A percentile compares a stretch with the other conserved stretches of the same genome.
These are phyloP conservation scores for Drosophila setosimentum DNA, from an alignment of 2,888 invertebrate genomes.

Conservation along the genomic window DNA sequence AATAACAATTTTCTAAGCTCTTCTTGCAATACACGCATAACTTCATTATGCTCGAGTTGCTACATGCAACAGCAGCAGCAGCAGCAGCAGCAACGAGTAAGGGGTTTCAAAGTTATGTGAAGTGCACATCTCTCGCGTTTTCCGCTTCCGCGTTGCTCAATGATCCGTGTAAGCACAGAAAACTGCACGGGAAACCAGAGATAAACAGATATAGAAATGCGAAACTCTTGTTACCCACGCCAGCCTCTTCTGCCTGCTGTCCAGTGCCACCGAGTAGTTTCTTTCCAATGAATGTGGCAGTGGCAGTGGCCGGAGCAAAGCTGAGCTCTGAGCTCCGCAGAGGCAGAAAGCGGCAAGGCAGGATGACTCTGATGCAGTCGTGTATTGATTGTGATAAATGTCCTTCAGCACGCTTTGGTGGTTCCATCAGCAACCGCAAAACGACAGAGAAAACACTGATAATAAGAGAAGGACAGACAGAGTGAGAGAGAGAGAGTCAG, in stretches of 20 bases:
- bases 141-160: conserved; percentile 79
- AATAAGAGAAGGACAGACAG: not conserved
- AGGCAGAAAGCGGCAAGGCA: conserved; percentile 25
- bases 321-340: conserved; percentile 7
- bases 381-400: conserved; percentile 79
- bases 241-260: not conserved
- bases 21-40: conserved; percentile 54
- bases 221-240: conserved; percentile 22
- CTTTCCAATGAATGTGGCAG: conserved; percentile 11
- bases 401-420: conserved; percentile 62
- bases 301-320: conserved; percentile 20
- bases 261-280: conserved; percentile 22
- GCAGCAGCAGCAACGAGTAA: not conserved
- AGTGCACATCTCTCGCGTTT: conserved; percentile 68
- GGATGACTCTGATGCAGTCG: conserved; percentile 43
- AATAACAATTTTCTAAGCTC: conserved; percentile 63
- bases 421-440: conserved; percentile 46
- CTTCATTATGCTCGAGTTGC: conserved; percentile 66
- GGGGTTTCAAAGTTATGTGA: conserved; percentile 32
- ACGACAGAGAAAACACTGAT: conserved; percentile 3
- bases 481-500: not conserved
- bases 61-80: conserved; percentile 42
- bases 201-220: conserved; percentile 72
- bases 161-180: conserved; percentile 79
- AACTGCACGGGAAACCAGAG: conserved; percentile 71